A percentile compares a stretch with the other conserved stretches of the same genome.
phyloP scores from a whole-genome alignment of 2,888 invertebrate species.

The Halocaridina rubra region DNA sequence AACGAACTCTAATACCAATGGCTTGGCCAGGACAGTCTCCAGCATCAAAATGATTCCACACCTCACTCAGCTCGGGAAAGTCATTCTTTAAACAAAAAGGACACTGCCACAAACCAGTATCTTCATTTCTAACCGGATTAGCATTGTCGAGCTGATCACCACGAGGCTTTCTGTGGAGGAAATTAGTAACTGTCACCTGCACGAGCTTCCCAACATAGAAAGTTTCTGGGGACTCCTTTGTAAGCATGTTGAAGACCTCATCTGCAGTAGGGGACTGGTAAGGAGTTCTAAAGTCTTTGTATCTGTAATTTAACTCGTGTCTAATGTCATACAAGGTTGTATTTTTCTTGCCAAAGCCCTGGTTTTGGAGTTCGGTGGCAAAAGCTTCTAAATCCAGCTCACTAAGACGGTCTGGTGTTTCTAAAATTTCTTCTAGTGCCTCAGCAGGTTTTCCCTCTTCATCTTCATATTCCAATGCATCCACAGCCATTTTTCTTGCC shows the following conservation, averaged over 20 bases:
- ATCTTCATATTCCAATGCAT: constrained; percentile 97
- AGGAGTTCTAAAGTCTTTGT: constrained; percentile 86
- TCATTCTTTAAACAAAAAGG: constrained; percentile 96
- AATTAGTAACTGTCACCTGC: constrained; percentile 81
- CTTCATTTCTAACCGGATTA: constrained; percentile 93
- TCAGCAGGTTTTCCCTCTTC: constrained; percentile 84
- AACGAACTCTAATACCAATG: constrained; percentile 85
- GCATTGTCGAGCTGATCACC: constrained; percentile 95
- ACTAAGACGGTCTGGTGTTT: constrained; percentile 73
- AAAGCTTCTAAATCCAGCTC: constrained; percentile 98
- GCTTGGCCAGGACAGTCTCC: constrained; percentile 93
- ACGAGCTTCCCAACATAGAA: constrained; percentile 92
- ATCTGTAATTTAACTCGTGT: constrained; percentile 92
- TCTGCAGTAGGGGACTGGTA: constrained; percentile 85
- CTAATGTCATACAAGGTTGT: constrained; percentile 97
- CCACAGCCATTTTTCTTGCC: constrained; percentile 99
- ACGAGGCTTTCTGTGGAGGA: constrained; percentile 88
- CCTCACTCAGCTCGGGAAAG: constrained; percentile 94
- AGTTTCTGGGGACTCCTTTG: constrained; percentile 94
- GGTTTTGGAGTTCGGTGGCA: constrained; percentile 94
- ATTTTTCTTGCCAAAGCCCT: constrained; percentile 74
- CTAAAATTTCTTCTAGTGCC: constrained; percentile 96
- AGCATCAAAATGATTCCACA: constrained; percentile 98
- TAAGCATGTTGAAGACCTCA: constrained; percentile 92
- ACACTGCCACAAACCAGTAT: constrained; percentile 96